These are phyloP conservation scores for Notodromas monacha DNA, from an alignment of 2,888 invertebrate genomes.

Conservation along the genomic window DNA sequence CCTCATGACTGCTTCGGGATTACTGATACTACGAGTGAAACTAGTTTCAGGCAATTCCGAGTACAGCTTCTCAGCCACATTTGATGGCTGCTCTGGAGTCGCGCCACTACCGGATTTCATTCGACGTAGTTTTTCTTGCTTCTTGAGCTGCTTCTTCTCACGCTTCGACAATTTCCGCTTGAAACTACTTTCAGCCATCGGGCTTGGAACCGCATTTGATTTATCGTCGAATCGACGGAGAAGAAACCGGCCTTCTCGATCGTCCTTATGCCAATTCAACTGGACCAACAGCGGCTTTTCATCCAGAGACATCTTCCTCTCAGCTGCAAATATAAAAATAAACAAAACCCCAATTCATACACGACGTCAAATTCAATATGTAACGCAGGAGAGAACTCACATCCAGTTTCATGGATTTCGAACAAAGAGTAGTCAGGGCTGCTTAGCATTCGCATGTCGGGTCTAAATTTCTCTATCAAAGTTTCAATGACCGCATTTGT, in stretches of 20 bases:
- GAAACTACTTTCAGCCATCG: too few relatives aligned
- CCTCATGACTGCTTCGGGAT: constrained; percentile 97
- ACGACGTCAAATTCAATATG: too few relatives aligned
- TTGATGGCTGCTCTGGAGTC: constrained; percentile 33
- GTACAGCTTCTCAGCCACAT: constrained; percentile 61
- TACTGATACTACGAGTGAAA: constrained; percentile 92
- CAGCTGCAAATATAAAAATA: constrained; percentile 25
- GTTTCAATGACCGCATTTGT: constrained; percentile 86
- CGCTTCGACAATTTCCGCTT: constrained; percentile 78
- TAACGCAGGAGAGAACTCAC: constrained; percentile 15
- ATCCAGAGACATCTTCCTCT: constrained; percentile 53
- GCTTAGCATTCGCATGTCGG: constrained; percentile 82
- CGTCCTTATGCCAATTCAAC: constrained; percentile 95
- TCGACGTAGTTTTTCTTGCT: constrained; percentile 53
- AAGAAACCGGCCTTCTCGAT: constrained; percentile 82
- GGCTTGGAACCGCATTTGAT: constrained; percentile 22
- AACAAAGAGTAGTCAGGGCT: constrained; percentile 29
- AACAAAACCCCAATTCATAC: too few relatives aligned
- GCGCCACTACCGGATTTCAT: constrained; percentile 16
- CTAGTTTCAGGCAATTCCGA: constrained; percentile 89
- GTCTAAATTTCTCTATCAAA: constrained; percentile 90
- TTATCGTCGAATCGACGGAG: constrained; percentile 59
- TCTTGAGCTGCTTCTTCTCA: constrained; percentile 88
- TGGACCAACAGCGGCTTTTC: constrained; percentile 88
- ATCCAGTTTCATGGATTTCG: constrained; percentile 37